Percentiles rank a stretch among this genome's conserved stretches.
These are phyloP conservation scores for Hybognathus amarus DNA, from an alignment of 2,797 vertebrate genomes.

Conservation along the genomic window DNA sequence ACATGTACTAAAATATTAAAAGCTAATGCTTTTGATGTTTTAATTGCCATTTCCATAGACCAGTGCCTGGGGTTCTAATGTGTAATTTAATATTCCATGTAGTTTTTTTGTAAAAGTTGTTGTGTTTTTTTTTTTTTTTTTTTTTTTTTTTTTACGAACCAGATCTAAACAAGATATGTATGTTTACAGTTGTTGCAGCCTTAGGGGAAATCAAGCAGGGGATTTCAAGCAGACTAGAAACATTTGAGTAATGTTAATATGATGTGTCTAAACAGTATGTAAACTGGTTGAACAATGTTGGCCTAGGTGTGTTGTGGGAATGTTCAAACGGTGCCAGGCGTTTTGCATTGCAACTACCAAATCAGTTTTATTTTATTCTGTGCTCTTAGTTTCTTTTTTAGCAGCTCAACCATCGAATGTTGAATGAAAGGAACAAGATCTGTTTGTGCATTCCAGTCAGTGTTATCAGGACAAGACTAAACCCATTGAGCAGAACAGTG, in stretches of 20 bases:
- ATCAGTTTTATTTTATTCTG: neutral
- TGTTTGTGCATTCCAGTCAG: neutral
- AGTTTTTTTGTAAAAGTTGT: neutral
- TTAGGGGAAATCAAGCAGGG: neutral
- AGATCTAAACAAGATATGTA: neutral
- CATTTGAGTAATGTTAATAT: constrained; percentile 22
- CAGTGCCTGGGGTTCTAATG: neutral
- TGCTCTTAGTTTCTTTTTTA: neutral
- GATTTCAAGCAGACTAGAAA: neutral
- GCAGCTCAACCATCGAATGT: neutral
- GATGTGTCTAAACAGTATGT: neutral
- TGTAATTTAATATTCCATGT: neutral
- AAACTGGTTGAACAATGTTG: constrained; percentile 11
- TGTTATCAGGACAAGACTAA: constrained; percentile 4
- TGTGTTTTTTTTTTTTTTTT: accelerated
- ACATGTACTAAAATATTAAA: neutral
- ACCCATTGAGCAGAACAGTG: neutral
- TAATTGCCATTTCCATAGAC: neutral
- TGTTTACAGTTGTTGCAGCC: neutral
- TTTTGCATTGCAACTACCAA: neutral
- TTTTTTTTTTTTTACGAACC: neutral
- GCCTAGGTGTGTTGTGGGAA: constrained; percentile 18
- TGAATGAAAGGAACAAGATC: neutral
- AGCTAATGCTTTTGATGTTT: neutral
- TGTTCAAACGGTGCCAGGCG: neutral